phyloP scores from a whole-genome alignment of 2,888 invertebrate genomes.

The Nomada ferruginata region DNA sequence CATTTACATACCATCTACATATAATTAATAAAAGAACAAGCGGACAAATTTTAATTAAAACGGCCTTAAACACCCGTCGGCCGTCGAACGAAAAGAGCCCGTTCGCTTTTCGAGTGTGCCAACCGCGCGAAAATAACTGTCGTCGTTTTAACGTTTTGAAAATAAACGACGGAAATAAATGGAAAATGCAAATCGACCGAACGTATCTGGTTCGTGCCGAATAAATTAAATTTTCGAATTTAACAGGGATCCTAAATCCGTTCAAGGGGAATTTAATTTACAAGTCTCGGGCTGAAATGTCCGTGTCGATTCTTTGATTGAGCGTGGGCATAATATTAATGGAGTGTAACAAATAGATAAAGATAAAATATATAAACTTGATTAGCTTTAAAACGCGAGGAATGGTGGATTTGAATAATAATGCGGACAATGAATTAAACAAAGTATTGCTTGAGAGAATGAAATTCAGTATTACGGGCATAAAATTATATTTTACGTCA shows the following conservation, averaged over 20 bases:
- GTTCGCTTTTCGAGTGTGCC: background rate
- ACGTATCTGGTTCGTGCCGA: background rate
- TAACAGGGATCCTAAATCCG: background rate
- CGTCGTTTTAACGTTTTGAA: background rate
- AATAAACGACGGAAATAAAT: constrained; percentile 1
- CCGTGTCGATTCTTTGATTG: background rate
- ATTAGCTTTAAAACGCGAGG: too few relatives aligned
- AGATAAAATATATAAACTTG: too few relatives aligned
- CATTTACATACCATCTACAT: constrained; percentile 30
- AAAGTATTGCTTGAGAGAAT: too few relatives aligned
- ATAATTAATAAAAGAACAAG: constrained; percentile 22
- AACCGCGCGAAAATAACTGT: background rate
- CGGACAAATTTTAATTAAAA: constrained; percentile 22
- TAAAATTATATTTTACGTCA: too few relatives aligned
- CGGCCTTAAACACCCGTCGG: background rate
- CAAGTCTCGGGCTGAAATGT: background rate
- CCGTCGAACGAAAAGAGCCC: too few relatives aligned
- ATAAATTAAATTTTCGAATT: constrained; percentile 14
- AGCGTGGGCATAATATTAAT: background rate
- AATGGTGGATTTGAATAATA: background rate
- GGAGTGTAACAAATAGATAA: too few relatives aligned
- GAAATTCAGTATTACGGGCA: too few relatives aligned
- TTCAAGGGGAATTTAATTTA: constrained; percentile 13
- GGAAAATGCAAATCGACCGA: background rate
- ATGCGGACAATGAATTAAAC: too few relatives aligned